Percentiles rank a stretch among this genome's conserved stretches.
These are phyloP conservation scores for Rhadina sibilatrix DNA, from an alignment of 2,113 vertebrate species.

Conservation along the genomic window DNA sequence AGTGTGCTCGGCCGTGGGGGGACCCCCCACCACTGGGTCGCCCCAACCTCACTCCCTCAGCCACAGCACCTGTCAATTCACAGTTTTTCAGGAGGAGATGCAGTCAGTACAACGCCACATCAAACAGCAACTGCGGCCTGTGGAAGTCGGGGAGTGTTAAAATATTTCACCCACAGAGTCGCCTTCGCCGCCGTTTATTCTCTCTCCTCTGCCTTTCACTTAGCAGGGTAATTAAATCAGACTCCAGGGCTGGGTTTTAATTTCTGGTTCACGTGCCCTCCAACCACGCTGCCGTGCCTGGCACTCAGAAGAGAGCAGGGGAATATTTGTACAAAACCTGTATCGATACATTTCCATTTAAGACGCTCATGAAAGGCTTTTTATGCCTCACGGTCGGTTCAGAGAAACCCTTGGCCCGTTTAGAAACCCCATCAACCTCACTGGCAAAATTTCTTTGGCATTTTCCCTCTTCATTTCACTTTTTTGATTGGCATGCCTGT, in stretches of 20 bases:
- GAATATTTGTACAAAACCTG: neutral
- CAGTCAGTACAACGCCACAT: neutral
- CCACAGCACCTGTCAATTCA: neutral
- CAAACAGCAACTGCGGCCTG: neutral
- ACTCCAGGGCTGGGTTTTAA: constrained; percentile 31
- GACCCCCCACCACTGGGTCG: neutral
- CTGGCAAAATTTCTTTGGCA: neutral
- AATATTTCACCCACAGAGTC: neutral
- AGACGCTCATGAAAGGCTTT: neutral
- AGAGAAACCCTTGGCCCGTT: neutral
- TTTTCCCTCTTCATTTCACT: neutral
- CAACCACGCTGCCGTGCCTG: neutral
- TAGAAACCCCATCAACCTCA: neutral
- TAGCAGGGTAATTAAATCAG: constrained; percentile 52
- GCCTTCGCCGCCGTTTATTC: neutral
- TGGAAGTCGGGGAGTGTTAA: neutral
- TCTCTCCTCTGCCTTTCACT: constrained; percentile 19
- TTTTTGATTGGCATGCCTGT: neutral
- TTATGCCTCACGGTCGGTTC: neutral
- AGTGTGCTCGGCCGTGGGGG: neutral
- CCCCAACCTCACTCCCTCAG: neutral
- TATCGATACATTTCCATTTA: neutral
- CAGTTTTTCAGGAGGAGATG: neutral
- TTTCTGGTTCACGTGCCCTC: constrained; percentile 50
- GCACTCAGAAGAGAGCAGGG: neutral